Evolutionary conservation across 2,888 invertebrate species (phyloP), one percentile per base, ranked within the genome.

Genomic region (Artemia sinica): DNA sequence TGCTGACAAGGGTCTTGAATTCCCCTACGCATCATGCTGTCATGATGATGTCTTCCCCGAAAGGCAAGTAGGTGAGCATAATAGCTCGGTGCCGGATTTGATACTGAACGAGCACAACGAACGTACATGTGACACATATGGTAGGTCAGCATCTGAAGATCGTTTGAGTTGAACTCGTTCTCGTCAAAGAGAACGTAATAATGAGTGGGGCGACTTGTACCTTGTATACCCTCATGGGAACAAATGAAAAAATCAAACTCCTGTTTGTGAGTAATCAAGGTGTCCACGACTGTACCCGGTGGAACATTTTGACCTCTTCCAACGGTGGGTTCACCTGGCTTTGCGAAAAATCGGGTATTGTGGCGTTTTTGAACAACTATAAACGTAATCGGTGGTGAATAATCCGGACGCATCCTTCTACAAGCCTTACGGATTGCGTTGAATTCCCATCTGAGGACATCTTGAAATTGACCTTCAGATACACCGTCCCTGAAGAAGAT

Each of bases 291-390:
- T 0, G 92, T 92, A 0, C 93, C 93, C 0, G 93, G 89, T 8
- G 85, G 85, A 0, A 91, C 90, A 76, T 90, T 91, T 8, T 80
- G 79, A 72, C 85, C 86, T 74, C 79, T 84, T 49, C 85, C 85
- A 8, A 69, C 82, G 73, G 76, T 79, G 72, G 79, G 81, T 77
- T 72, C 80, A 80, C 74, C 81, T 81, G 68, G 82, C 75, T 65
- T 82, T 4, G 74, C 73, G 67, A 75, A 75, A 68, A 75, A 72
- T 76, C 96, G 83, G 0, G 94, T 92, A 76, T 97, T 96, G 80
- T 97, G 97, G 0, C 97, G 83, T 78, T 98, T 97, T 77, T 97
- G 95, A 0, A 97, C 96, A 10, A 96, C 88, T 65, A 96, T 80
- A 77, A 94, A 95, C 50, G 94, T 87, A 48, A 97, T 84, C 67